Evolutionary conservation across 2,888 invertebrate genomes (phyloP).

Genomic region (Hipparchia semele): DNA sequence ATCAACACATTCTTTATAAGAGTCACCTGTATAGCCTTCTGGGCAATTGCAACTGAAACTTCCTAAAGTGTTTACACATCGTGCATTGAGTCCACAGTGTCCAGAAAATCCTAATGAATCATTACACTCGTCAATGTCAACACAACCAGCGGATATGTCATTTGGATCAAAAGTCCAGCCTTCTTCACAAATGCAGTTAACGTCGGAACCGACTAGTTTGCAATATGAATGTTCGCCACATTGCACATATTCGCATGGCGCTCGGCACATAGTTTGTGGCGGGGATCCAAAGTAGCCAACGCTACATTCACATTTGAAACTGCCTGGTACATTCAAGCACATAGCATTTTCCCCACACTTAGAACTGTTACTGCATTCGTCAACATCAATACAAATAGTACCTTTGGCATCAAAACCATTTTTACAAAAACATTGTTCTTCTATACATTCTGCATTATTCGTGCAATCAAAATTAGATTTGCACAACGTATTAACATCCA

Average conservation of each 20-base stretch:
- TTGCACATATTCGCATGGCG: slow-evolving; percentile 95
- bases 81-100: slow-evolving; percentile 92
- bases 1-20: slow-evolving; percentile 90
- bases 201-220: slow-evolving; percentile 94
- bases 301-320: slow-evolving; percentile 91
- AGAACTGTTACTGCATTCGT: slow-evolving; percentile 87
- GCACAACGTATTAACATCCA: slow-evolving; percentile 93
- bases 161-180: slow-evolving; percentile 96
- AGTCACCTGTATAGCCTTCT: slow-evolving; percentile 93
- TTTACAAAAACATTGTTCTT: slow-evolving; percentile 94
- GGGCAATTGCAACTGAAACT: slow-evolving; percentile 92
- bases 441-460: slow-evolving; percentile 95
- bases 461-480: slow-evolving; percentile 95
- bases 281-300: slow-evolving; percentile 92
- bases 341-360: slow-evolving; percentile 89
- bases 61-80: slow-evolving; percentile 91
- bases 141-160: slow-evolving; percentile 94
- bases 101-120: slow-evolving; percentile 89
- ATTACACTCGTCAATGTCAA: slow-evolving; percentile 97
- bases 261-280: slow-evolving; percentile 90
- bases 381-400: slow-evolving; percentile 90
- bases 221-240: slow-evolving; percentile 95
- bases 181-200: slow-evolving; percentile 95
- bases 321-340: slow-evolving; percentile 91
- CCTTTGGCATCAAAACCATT: slow-evolving; percentile 92